Base-by-base conservation (phyloP, 2,797 vertebrate species). In the Acipenser transmontanus region DNA sequence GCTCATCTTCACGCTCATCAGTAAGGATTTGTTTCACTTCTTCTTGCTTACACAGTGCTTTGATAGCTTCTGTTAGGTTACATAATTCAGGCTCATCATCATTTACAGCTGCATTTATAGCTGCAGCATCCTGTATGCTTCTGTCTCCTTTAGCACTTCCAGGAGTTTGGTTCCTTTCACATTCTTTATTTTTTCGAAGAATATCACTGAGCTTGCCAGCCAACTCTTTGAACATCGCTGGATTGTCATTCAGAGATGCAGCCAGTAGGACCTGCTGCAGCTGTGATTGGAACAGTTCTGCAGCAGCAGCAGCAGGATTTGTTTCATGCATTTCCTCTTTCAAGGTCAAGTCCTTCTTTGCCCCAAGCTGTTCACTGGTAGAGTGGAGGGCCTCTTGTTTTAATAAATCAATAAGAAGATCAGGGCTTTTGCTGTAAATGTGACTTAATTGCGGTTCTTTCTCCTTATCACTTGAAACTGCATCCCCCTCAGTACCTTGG, bases 161-260 rank as follows among this genome's bases (percentile, higher is more conserved):
- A 14, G 47, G n/a, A 6, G 47, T 69, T n/a, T 20, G 59, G 14
- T 12, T 61, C 59, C 68, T 48, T 51, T 71, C 64, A 57, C 68
- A 71, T 9, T 72, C 69, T 51, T 61, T 10, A 20, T 71, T 75
- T 17, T 71, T 75, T 1, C 68, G 78, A 10, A 83, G 63, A 49
- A 76, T 64, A 6, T 17, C 71, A 69, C 71, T 79, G 1, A 84
- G 67, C n/a, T 76, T 77, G 59, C 76, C 82, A 73, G 85, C 69
- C 65, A 89, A 67, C 47, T 88, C 87, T 66, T 90, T 82, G 6
- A 91, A 82, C 71, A 89, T 73, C 61, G 80, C 80, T 50, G 81
- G 74, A 77, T 83, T 82, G 73, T 84, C 79, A 69, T 73, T 85
- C 8, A 80, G 71, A 61, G 89, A 79, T 6, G 87, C 80, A 1